Base-by-base conservation (phyloP, 2,797 vertebrate genomes). In the Lagocephalus sceleratus region DNA sequence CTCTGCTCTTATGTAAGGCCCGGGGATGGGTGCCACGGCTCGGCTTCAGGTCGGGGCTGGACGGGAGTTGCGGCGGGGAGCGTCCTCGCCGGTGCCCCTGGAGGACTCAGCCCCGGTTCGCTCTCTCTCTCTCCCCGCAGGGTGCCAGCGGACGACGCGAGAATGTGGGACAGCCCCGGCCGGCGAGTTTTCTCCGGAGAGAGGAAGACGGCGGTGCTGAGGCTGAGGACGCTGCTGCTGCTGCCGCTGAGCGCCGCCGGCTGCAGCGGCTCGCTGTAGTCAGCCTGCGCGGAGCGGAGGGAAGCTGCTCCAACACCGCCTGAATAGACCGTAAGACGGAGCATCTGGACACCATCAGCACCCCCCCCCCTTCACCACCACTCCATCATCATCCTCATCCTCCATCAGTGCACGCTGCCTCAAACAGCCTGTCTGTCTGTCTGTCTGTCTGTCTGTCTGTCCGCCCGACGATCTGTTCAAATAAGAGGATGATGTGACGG, bases 181-280 rank as follows among this genome's bases (percentile, higher is more conserved):
- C 75, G 49, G 57, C 44, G 61, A 58, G 29, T 64, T 71, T 71
- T 62, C 42, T 48, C 60, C 46, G 66, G 60, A 57, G 81, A 79
- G 49, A 32, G 43, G 63, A 68, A 65, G 81, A 75, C 68, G 78
- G 49, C 63, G 71, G 11, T 59, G 74, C 44, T 74, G 77, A 46
- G 15, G 76, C 47, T 71, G 68, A 2, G 1, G 66, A 41, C 57
- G 60, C 21, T 47, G 44, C 43, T 22, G 43, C 41, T 52, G 68
- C 63, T 59, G 68, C 59, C 25, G 71, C 69, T 65, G 77, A 71
- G 76, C 67, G 45, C 70, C 50, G 64, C 71, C 67, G 70, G 74
- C 73, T 79, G 81, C 79, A 56, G 74, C 65, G 50, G 48, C 47
- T 82, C 73, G 45, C 81, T 85, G 79, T 83, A 77, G 71, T 70